Evolutionary conservation across 2,888 invertebrate species (phyloP).

Genomic region (Aproaerema taeniolella): DNA sequence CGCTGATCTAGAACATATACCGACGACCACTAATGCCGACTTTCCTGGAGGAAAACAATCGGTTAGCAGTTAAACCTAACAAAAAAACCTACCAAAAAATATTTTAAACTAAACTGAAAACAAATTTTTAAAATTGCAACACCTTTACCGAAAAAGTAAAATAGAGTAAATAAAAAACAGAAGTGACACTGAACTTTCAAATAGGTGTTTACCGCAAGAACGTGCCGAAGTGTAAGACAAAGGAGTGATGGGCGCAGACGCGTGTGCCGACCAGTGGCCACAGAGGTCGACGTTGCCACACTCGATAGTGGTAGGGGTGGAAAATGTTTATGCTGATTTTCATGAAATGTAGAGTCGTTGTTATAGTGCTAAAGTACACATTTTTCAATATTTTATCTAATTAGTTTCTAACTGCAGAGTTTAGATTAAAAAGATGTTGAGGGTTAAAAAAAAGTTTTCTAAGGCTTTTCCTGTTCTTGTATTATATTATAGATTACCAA

Average conservation of each 20-base stretch:
- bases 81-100: background rate
- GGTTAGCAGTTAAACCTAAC: constrained; percentile 13
- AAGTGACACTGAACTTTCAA: constrained; percentile 38
- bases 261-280: constrained; percentile 31
- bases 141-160: background rate
- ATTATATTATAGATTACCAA: too few species aligned
- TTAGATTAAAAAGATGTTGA: too few species aligned
- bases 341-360: too few species aligned
- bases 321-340: constrained; percentile 33
- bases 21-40: constrained; percentile 17
- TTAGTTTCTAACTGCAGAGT: too few species aligned
- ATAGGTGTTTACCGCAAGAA: constrained; percentile 14
- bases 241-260: constrained; percentile 39
- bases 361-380: constrained; percentile 22
- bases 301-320: constrained; percentile 26
- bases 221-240: constrained; percentile 27
- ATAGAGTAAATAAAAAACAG: background rate
- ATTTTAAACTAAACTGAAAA: background rate
- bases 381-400: too few species aligned
- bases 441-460: too few species aligned
- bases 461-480: too few species aligned
- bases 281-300: constrained; percentile 31
- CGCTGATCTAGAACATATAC: constrained; percentile 15
- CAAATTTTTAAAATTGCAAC: background rate
- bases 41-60: constrained; percentile 28